phyloP scores from a whole-genome alignment of 2,888 invertebrate species.

The Octodonta nipae region DNA sequence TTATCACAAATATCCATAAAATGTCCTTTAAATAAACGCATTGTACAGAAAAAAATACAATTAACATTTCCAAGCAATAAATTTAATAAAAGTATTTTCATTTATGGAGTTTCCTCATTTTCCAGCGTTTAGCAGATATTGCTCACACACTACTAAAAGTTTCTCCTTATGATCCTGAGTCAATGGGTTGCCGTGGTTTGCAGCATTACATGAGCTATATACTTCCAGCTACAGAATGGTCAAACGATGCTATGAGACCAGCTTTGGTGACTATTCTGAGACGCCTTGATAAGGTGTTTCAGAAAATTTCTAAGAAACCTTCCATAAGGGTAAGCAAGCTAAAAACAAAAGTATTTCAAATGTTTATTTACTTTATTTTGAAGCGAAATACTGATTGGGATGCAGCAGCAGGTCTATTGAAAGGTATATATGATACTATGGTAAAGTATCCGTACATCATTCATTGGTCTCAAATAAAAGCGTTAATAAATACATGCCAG shows the following conservation, averaged over 20 bases:
- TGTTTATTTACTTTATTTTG: slow-evolving; percentile 18
- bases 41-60: no score
- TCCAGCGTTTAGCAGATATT: slow-evolving; percentile 83
- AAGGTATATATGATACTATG: slow-evolving; percentile 90
- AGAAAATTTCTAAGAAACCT: slow-evolving; percentile 92
- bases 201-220: slow-evolving; percentile 87
- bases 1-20: no score
- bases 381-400: slow-evolving; percentile 94
- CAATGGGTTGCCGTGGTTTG: slow-evolving; percentile 89
- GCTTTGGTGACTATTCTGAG: slow-evolving; percentile 82
- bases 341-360: neutral
- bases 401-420: slow-evolving; percentile 83
- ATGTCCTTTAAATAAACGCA: no score
- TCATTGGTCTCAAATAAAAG: slow-evolving; percentile 89
- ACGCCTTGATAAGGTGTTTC: slow-evolving; percentile 88
- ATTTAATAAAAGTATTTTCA: no score
- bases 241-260: slow-evolving; percentile 80
- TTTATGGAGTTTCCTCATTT: no score
- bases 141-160: slow-evolving; percentile 93
- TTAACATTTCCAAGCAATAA: no score
- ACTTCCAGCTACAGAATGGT: slow-evolving; percentile 91
- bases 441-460: slow-evolving; percentile 88
- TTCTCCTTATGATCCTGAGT: slow-evolving; percentile 92
- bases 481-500: slow-evolving; percentile 72
- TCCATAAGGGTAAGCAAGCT: slow-evolving; percentile 55